Base-by-base conservation (phyloP, 2,888 invertebrate genomes). In the Hirtodrosophila histrioides region DNA sequence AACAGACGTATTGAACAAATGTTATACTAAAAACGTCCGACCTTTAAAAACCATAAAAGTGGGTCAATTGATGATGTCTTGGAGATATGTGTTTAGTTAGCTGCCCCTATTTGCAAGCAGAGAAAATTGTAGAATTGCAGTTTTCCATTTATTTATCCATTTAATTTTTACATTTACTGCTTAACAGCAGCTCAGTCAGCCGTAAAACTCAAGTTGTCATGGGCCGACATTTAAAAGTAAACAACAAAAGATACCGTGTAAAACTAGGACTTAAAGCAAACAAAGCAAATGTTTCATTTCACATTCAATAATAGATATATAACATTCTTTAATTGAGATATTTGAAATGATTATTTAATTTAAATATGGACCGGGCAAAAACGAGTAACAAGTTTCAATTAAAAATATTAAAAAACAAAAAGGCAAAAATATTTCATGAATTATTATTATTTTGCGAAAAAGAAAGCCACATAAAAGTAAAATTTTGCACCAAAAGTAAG, bases 1-100 rank as follows among this genome's bases (percentile, higher is more conserved):
- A 7, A 33, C 37, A 29, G 50, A 40, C 41, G 10, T 46, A 57
- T 72, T 60, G 60, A 73, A 61, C 49, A 72, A 76, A 57, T 56
- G 53, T 60, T 68, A 68, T 36, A 49, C 57, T 66, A 36, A 57
- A 65, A 43, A 74, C 71, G 71, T 72, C 71, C 71, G 70, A 48
- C 24, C 39, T 44, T 37, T 33, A 33, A 23, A 39, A 35, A 44
- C 11, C 17, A 48, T 8, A 8, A 3, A 29, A 54, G 27, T 63
- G 64, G 50, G 49, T 33, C 27, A 57, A 33, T 27, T 10, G 31
- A 31, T 10, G 31, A 31, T 46, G 17, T 17, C n/a, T 39, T 35
- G 12, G 11, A 23, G 12, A 9, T 37, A 29, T 8, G 27, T 33
- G 36, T 23, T 56, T 37, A 46, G 31, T n/a, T 39, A 40, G 36